Evolutionary conservation across 2,797 vertebrate species (phyloP), one percentile per base, ranked within the genome.

Genomic region (Intellagama lesueurii): DNA sequence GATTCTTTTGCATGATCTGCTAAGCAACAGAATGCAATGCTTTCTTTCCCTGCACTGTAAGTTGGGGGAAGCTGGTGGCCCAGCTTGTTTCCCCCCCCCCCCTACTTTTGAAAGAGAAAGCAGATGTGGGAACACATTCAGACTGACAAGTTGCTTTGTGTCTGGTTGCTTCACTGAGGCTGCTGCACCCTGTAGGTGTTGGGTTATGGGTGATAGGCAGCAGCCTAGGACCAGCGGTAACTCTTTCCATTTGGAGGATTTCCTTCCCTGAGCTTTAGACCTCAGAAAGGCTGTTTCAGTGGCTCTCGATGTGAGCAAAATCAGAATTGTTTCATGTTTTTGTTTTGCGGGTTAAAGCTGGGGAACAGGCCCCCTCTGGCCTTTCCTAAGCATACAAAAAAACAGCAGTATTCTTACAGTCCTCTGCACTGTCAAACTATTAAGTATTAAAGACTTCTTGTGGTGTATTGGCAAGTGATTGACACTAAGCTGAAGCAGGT

Each of bases 401-500:
- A 68, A 26, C 17, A 64, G 79, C 84, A 12, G 85, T n/a, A 77
- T 90, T 69, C 79, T 86, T 86, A 56, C 26, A 81, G 79, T 76
- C 32, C 47, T 87, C 85, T 44, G 47, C 22, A 60, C 89, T 70
- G 44, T 68, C 60, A 66, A 81, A 75, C 79, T 64, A 52, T 73
- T 60, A 72, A 85, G 76, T 81, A 81, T 85, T 89, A 90, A 90
- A 82, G 80, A 70, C 72, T 35, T 86, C 79, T 90, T 30, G n/a
- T 87, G 79, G 85, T 60, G 60, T 82, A 49, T 77, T 73, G 87
- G 84, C 52, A 86, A 86, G 80, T 86, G 75, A 78, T 83, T 89
- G 87, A 83, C 84, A 22, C 66, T 88, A 86, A 78, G 80, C 52
- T 77, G 87, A 78, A 91, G 83, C 79, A 88, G 90, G 90, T 82